These are phyloP conservation scores for Habrosyne pyritoides DNA, from an alignment of 2,888 invertebrate genomes.

Conservation along the genomic window DNA sequence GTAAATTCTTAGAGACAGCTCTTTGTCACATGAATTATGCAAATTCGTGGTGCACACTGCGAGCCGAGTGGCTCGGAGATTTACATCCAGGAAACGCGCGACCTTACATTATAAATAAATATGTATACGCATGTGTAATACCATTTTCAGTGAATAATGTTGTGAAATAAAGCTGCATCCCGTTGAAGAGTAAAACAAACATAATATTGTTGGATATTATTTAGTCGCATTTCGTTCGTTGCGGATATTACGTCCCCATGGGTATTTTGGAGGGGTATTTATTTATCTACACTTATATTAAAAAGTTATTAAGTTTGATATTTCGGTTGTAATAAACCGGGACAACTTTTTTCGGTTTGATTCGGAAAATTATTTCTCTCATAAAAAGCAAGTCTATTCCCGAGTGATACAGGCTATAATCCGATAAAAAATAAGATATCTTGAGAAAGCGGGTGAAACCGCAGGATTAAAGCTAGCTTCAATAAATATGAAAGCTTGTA, in stretches of 20 bases:
- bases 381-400: no score
- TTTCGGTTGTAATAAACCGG: no score
- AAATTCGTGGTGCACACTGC: conserved; percentile 59
- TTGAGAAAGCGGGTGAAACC: no score
- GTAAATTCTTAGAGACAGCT: conserved; percentile 68
- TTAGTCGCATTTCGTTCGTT: neutral
- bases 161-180: conserved; percentile 7
- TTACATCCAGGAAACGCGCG: conserved; percentile 53
- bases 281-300: no score
- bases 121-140: conserved; percentile 34
- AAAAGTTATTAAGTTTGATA: no score
- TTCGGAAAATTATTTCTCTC: no score
- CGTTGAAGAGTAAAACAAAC: conserved; percentile 2
- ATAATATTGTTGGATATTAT: neutral
- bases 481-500: neutral
- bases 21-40: conserved; percentile 75
- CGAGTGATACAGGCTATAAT: no score
- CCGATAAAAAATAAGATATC: no score
- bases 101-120: conserved; percentile 50
- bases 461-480: no score
- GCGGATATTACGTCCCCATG: no score
- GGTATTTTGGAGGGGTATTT: neutral
- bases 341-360: no score
- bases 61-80: conserved; percentile 58
- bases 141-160: conserved; percentile 33